Percentiles rank a stretch among this genome's conserved stretches.
Evolutionary conservation across 2,888 invertebrate genomes (phyloP).

Genomic region (Dorcus parallelipipedus): DNA sequence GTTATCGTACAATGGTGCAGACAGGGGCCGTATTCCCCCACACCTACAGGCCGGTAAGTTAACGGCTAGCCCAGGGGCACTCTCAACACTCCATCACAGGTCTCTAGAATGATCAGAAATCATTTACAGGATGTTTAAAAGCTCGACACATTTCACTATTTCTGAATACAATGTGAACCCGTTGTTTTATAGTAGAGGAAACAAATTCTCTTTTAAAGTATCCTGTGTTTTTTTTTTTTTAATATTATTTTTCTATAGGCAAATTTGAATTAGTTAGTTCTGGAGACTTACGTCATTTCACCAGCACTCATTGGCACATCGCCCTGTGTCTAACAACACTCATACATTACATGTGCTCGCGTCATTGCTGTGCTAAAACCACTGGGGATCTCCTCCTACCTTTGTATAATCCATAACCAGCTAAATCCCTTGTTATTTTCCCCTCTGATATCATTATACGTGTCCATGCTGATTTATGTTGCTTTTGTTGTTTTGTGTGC

Average conservation of each 20-base stretch:
- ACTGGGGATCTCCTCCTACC: conserved; percentile 35
- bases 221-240: too few species aligned
- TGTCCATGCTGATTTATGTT: conserved; percentile 23
- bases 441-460: conserved; percentile 34
- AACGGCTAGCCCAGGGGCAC: conserved; percentile 33
- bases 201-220: neutral
- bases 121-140: neutral
- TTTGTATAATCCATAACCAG: conserved; percentile 12
- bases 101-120: conserved; percentile 21
- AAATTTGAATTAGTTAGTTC: neutral
- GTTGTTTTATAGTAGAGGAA: neutral
- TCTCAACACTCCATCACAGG: conserved; percentile 22
- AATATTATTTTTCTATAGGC: too few species aligned
- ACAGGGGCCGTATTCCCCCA: conserved; percentile 46
- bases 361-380: conserved; percentile 48
- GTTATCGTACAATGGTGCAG: conserved; percentile 48
- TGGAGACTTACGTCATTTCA: conserved; percentile 4
- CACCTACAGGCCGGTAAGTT: conserved; percentile 53
- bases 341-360: conserved; percentile 47
- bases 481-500: conserved; percentile 20
- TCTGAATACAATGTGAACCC: neutral
- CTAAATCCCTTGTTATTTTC: conserved; percentile 10
- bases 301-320: conserved; percentile 45
- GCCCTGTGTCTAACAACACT: conserved; percentile 47
- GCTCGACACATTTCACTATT: neutral